Percentiles rank a stretch among this genome's conserved stretches.
Conservation (phyloP, 2,113 vertebrate species). For the Tenrec ecaudatus region DNA sequence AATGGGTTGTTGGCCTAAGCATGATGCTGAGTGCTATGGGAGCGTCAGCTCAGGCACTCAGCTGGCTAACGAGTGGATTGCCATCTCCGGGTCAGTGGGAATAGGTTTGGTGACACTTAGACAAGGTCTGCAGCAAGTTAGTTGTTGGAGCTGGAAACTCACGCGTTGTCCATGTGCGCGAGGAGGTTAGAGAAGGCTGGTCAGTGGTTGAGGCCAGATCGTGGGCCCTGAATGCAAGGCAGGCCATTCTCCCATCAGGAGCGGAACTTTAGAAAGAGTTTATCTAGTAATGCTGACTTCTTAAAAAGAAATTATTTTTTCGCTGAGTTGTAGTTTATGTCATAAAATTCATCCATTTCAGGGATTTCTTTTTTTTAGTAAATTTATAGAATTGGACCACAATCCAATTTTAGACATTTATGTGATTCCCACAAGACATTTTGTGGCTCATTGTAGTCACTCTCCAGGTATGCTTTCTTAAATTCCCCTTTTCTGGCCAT, state of each 20-base stretch:
- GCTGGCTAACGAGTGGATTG: not conserved
- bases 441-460: no score
- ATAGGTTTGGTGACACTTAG: not conserved
- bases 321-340: slow-evolving; percentile 17
- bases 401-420: slow-evolving; percentile 13
- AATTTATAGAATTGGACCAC: not conserved
- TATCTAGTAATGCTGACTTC: not conserved
- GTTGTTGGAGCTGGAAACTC: not conserved
- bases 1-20: no score
- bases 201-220: no score
- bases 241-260: not conserved
- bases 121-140: not conserved
- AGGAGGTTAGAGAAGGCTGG: no score
- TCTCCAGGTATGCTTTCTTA: not conserved
- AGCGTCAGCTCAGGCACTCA: not conserved
- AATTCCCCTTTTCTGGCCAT: slow-evolving; percentile 21
- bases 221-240: no score
- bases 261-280: not conserved
- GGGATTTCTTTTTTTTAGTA: not conserved
- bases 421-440: no score
- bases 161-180: not conserved
- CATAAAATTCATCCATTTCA: not conserved
- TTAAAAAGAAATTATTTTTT: not conserved
- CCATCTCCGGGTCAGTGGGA: not conserved
- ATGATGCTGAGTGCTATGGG: not conserved